Percentiles rank a stretch among this genome's conserved stretches.
phyloP scores from a whole-genome alignment of 2,113 vertebrate genomes.

The Cyrtonyx montezumae region DNA sequence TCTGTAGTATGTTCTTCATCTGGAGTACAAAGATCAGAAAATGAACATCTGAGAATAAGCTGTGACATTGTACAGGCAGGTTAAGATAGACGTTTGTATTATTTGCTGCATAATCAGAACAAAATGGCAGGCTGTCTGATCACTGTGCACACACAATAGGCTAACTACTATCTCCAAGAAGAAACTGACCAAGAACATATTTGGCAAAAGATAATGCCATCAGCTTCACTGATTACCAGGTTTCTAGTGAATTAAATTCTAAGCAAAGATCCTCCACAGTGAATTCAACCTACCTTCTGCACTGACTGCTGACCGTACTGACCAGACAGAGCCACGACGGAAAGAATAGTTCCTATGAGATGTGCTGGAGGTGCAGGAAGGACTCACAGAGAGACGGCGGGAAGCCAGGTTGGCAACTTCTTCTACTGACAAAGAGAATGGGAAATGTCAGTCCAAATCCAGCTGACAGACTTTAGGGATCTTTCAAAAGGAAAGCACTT shows the following conservation, averaged over 20 bases:
- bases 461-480: neutral
- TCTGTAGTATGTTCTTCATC: constrained; percentile 96
- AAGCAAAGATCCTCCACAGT: neutral
- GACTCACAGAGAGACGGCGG: constrained; percentile 95
- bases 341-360: constrained; percentile 99
- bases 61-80: neutral
- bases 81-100: neutral
- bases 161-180: neutral
- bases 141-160: rapidly evolving
- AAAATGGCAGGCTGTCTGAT: neutral
- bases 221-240: neutral
- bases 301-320: constrained; percentile 92
- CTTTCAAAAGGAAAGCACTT: neutral
- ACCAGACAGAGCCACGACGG: constrained; percentile 95
- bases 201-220: neutral
- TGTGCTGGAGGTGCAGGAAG: constrained; percentile 96
- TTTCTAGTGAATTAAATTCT: neutral
- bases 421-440: constrained; percentile 91
- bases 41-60: neutral
- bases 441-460: constrained; percentile 60
- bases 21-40: constrained; percentile 35
- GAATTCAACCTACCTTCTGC: constrained; percentile 86
- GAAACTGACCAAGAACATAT: neutral
- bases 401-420: constrained; percentile 97
- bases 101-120: neutral